Base-by-base conservation (phyloP, 2,888 invertebrate species). In the Serrognathus titanus region DNA sequence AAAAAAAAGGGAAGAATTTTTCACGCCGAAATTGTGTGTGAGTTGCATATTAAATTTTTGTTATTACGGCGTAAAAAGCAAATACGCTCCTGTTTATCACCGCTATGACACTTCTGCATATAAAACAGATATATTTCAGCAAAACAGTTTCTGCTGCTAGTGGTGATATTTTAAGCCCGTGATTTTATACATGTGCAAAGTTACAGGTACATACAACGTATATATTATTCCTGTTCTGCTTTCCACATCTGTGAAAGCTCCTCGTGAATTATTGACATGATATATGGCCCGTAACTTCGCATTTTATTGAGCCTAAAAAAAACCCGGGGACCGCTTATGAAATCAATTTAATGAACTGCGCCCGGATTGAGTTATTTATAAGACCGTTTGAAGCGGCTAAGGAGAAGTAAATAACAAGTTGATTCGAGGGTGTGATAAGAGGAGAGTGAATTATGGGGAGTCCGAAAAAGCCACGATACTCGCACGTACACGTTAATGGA, bases 401-500 rank as follows among this genome's bases (percentile, higher is more conserved):
- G 16, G 16, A 16, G 16, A 16, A 13, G 43, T 43, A 43, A 43
- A 43, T 43, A 43, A 43, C 43, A 43, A 43, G 43, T 43, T 43
- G 43, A 16, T n/a, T 9, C 43, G 12, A 16, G 12, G 12, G 24
- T 31, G 24, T 31, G 24, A 31, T 31, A 31, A 31, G 43, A 20
- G 9, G 43, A 20, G 43, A 10, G 43, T 43, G 43, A 43, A 11
- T 43, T 43, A 43, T 43, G 43, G 12, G 9, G 12, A 43, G 10
- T 13, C 9, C 20, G 43, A 43, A 11, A 43, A 11, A 43, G 20
- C 10, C 16, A 16, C 43, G 43, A 11, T 16, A 43, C 43, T 11
- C 20, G 31, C 49, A 49, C 37, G 49, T 38, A 36, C 12, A 49
- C 16, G n/a, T 35, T 49, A 49, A 49, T 49, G 49, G 49, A 49